Conservation (phyloP, 2,888 invertebrate genomes). For the Choristoneura rosaceana region DNA sequence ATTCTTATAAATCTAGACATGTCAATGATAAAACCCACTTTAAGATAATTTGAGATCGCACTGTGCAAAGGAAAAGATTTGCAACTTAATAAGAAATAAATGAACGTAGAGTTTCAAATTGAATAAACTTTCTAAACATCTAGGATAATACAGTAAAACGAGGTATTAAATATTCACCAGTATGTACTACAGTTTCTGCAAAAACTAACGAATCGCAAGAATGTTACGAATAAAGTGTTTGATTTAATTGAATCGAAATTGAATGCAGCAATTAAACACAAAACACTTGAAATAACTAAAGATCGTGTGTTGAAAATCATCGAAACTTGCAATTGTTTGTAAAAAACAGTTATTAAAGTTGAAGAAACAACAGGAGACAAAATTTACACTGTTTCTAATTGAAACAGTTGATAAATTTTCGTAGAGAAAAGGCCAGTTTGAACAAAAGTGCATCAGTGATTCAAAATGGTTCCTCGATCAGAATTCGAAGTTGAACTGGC, state of each 20-base stretch:
- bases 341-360: conserved; percentile 19
- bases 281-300: background rate
- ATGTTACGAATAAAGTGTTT: conserved; percentile 3
- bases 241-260: background rate
- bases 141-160: background rate
- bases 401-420: conserved; percentile 19
- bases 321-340: conserved; percentile 13
- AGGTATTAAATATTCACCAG: conserved; percentile 17
- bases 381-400: conserved; percentile 21
- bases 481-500: conserved; percentile 20
- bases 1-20: conserved; percentile 32
- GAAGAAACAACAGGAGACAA: background rate
- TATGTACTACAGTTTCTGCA: conserved; percentile 4
- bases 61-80: conserved; percentile 8
- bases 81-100: background rate
- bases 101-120: conserved; percentile 7
- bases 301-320: background rate
- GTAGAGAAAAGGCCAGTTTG: background rate
- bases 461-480: conserved; percentile 44
- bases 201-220: conserved; percentile 19
- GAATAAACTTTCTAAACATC: background rate
- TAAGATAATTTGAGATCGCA: conserved; percentile 18
- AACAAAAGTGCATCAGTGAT: conserved; percentile 12
- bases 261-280: background rate
- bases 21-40: conserved; percentile 28